A percentile compares a stretch with the other conserved stretches of the same genome.
Conservation (phyloP, 2,797 vertebrate species). For the Microhierax caerulescens region DNA sequence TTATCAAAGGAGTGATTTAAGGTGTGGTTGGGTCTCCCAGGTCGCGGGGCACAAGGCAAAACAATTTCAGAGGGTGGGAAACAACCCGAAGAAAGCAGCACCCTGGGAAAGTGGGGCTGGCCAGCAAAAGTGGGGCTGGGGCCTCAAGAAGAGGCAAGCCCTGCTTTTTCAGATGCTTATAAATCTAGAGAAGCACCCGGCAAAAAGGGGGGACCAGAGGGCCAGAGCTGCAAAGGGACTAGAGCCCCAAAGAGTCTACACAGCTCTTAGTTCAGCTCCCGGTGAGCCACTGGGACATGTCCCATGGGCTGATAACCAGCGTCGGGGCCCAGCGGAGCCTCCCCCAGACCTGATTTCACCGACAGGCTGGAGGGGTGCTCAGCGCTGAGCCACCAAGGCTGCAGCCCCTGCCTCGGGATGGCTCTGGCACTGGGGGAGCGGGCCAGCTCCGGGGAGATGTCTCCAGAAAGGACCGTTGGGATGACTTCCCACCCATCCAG, state of each 20-base stretch:
- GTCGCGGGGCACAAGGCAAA: background rate
- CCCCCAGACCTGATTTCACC: background rate
- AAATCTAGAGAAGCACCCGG: background rate
- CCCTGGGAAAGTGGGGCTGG: background rate
- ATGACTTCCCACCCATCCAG: background rate
- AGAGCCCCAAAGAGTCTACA: background rate
- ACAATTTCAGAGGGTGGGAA: background rate
- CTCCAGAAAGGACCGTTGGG: background rate
- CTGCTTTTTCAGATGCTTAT: background rate
- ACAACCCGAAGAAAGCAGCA: background rate
- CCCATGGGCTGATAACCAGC: accelerated
- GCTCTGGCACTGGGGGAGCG: background rate
- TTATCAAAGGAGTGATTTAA: constrained; percentile 41
- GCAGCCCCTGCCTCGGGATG: background rate
- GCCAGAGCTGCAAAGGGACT: background rate
- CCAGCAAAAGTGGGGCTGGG: background rate
- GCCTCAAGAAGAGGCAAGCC: background rate
- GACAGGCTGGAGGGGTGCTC: background rate
- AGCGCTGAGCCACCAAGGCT: background rate
- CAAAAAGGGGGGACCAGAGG: background rate
- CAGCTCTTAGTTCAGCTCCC: background rate
- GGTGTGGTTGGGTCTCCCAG: constrained; percentile 36
- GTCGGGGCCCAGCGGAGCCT: background rate
- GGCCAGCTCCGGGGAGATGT: background rate
- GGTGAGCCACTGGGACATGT: accelerated